Evolutionary conservation across 2,113 vertebrate genomes (phyloP), one percentile per base, ranked within the genome.

Genomic region (Chaetodon auriga): DNA sequence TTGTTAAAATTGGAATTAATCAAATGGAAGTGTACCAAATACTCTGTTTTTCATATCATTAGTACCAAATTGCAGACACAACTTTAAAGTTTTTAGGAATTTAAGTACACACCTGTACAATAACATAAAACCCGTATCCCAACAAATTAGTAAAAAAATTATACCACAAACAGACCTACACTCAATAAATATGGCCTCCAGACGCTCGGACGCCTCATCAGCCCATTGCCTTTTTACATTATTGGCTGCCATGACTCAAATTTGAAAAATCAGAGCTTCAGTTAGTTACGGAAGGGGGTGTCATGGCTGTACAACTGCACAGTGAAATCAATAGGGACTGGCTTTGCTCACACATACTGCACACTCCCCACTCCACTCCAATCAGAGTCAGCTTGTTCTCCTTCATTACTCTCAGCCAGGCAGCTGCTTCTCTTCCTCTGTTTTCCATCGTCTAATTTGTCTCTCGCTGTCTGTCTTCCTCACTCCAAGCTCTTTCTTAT

Each of bases 371-470:
- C 82, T 84, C 79, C 89, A 82, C 83, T 89, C 76, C 82, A 93
- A 94, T 93, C 94, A 94, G 81, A 83, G 77, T 70, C 30, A 41
- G 74, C 89, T 90, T 93, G 91, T 94, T 94, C 86, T 53, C 81
- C 73, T 75, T 85, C 89, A 92, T 92, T 89, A 85, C 62, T 72
- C 83, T 87, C 77, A 69, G 78, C 66, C 78, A 82, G 87, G 82
- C 93, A 92, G 91, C 92, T 93, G 92, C 68, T 91, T 86, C 74
- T 84, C 69, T 54, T 88, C 82, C 70, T 68, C 75, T 60, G 36
- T 30, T 38, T 68, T 53, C 48, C 74, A 57, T 79, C 21, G 16
- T 81, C 73, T 87, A 69, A 60, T 87, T 89, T 84, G 77, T 81
- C 80, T 80, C 76, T 72, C 4, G 6, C 80, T 65, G 64, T 62